Evolutionary conservation across 2,888 invertebrate species (phyloP).

Genomic region (Nomada goodeniana): DNA sequence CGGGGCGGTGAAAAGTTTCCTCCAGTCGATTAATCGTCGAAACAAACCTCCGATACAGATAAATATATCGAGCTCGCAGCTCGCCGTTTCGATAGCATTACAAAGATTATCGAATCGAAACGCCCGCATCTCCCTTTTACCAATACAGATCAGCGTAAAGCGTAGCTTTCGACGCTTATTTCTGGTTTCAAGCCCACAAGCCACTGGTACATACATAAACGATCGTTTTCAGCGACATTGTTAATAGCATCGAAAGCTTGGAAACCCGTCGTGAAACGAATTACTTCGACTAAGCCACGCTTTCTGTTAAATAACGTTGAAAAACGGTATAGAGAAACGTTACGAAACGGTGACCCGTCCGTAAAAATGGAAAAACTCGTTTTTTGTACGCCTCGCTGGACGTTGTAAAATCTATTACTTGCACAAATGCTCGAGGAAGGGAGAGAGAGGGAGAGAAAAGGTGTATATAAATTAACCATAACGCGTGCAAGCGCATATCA

Average conservation of each 20-base stretch:
- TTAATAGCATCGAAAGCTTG: constrained; percentile 4
- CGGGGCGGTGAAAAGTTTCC: too few species aligned
- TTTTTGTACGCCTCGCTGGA: neutral
- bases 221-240: constrained; percentile 3
- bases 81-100: neutral
- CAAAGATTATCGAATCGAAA: neutral
- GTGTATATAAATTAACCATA: constrained; percentile 12
- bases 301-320: neutral
- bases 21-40: too few species aligned
- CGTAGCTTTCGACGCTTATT: neutral
- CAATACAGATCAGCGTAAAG: neutral
- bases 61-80: too few species aligned
- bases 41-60: too few species aligned
- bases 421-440: neutral
- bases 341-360: neutral
- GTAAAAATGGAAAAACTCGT: constrained; percentile 12
- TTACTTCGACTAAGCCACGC: neutral
- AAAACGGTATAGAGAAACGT: neutral
- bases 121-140: neutral
- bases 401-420: constrained; percentile 34
- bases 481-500: neutral
- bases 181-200: neutral
- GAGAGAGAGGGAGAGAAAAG: neutral
- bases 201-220: neutral
- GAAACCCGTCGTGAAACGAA: neutral